A percentile compares a stretch with the other conserved stretches of the same genome.
phyloP scores from a whole-genome alignment of 2,113 vertebrate genomes.

The Pardalotus punctatus region DNA sequence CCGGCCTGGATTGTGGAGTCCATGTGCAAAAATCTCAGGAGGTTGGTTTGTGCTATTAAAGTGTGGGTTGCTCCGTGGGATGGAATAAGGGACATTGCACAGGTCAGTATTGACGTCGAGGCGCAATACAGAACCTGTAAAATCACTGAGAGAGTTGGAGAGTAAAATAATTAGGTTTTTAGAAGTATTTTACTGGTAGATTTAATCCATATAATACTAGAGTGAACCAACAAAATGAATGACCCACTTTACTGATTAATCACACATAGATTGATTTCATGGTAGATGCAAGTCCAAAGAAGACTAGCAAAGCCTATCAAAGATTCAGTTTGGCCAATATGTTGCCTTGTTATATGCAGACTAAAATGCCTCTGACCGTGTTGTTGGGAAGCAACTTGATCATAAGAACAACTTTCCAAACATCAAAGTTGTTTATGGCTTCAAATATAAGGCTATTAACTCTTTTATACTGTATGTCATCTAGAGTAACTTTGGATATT shows the following conservation, averaged over 20 bases:
- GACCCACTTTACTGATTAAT: background rate
- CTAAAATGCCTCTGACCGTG: background rate
- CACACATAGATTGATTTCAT: background rate
- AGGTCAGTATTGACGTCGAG: slow-evolving; percentile 90
- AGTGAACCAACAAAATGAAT: background rate
- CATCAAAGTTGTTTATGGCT: background rate
- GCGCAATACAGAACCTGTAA: slow-evolving; percentile 95
- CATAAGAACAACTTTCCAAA: background rate
- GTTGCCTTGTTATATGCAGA: background rate
- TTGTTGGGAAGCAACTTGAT: background rate
- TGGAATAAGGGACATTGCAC: slow-evolving; percentile 87
- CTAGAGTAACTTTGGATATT: background rate
- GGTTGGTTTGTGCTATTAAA: slow-evolving; percentile 99
- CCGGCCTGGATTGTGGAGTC: slow-evolving; percentile 97
- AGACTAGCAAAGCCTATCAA: background rate
- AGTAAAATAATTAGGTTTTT: background rate
- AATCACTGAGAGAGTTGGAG: slow-evolving; percentile 84
- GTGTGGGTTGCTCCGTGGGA: slow-evolving; percentile 93
- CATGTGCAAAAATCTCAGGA: slow-evolving; percentile 96
- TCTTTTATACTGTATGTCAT: background rate
- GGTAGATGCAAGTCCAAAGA: background rate
- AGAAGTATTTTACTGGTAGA: background rate
- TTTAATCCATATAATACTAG: background rate
- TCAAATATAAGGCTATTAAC: background rate
- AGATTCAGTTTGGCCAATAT: background rate